Evolutionary conservation across 2,797 vertebrate species (phyloP).

Genomic region (Malacoctenus gilli): DNA sequence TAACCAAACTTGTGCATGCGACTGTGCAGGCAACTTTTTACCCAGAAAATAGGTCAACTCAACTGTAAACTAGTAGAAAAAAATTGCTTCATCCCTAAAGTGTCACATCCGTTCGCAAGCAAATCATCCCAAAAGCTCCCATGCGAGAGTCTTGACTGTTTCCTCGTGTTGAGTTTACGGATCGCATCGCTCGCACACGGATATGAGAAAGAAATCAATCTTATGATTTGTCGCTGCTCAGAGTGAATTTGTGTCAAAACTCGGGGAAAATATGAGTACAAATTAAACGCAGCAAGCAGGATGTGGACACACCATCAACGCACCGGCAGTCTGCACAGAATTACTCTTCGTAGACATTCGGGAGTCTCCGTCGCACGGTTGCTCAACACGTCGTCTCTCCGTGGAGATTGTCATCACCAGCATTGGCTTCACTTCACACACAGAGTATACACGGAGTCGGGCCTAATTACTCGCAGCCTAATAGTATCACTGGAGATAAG

Average conservation of each 20-base stretch:
- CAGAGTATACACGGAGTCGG: constrained; percentile 42
- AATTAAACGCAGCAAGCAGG: constrained; percentile 4
- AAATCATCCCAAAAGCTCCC: too few relatives aligned
- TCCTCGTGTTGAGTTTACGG: not conserved
- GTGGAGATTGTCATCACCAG: constrained; percentile 47
- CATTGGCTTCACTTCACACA: constrained; percentile 63
- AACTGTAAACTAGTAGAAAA: too few relatives aligned
- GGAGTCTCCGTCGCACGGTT: constrained; percentile 23
- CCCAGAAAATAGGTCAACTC: too few relatives aligned
- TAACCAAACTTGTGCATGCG: too few relatives aligned
- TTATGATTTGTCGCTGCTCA: not conserved
- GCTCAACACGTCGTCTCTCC: constrained; percentile 43
- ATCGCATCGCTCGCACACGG: not conserved
- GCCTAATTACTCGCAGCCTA: constrained; percentile 61
- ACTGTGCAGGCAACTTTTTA: too few relatives aligned
- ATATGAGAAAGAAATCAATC: not conserved
- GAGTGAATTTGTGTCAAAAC: not conserved
- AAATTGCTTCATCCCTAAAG: too few relatives aligned
- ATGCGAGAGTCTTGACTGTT: not conserved
- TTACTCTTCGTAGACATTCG: constrained; percentile 32
- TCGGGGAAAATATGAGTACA: constrained; percentile 2
- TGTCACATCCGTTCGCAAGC: too few relatives aligned
- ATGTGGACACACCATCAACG: constrained; percentile 16
- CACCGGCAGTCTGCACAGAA: not conserved
- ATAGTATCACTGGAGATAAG: constrained; percentile 71